Evolutionary conservation across 2,888 invertebrate species (phyloP).

Genomic region (Rhodophaea formosa): DNA sequence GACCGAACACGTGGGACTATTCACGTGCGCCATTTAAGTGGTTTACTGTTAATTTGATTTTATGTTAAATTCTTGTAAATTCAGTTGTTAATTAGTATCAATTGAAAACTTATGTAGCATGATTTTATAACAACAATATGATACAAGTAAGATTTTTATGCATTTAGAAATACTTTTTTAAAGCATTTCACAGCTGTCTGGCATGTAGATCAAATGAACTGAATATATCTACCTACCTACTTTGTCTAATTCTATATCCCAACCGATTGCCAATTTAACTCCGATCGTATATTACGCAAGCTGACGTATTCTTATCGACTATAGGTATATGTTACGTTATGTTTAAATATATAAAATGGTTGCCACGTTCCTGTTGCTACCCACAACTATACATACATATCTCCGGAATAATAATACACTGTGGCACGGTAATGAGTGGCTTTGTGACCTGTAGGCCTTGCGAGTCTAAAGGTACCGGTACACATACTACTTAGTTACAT

Average conservation of each 20-base stretch:
- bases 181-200: slow-evolving; percentile 9
- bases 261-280: slow-evolving; percentile 27
- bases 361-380: slow-evolving; percentile 23
- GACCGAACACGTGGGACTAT: too few species aligned
- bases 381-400: not conserved
- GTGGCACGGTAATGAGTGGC: too few species aligned
- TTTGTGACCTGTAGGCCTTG: too few species aligned
- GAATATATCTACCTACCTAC: not conserved
- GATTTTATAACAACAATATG: too few species aligned
- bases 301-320: slow-evolving; percentile 19
- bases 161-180: not conserved
- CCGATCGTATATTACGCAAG: slow-evolving; percentile 22
- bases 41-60: too few species aligned
- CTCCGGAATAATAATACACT: not conserved
- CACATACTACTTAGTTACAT: too few species aligned
- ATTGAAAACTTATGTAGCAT: too few species aligned
- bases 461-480: too few species aligned
- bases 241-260: slow-evolving; percentile 16
- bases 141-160: too few species aligned
- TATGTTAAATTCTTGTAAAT: too few species aligned
- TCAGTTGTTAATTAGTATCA: too few species aligned
- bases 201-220: not conserved
- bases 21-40: too few species aligned
- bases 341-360: slow-evolving; percentile 19
- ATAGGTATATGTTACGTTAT: slow-evolving; percentile 18